These are phyloP conservation scores for Agriopis leucophaearia DNA, from an alignment of 2,888 invertebrate genomes.

Conservation along the genomic window DNA sequence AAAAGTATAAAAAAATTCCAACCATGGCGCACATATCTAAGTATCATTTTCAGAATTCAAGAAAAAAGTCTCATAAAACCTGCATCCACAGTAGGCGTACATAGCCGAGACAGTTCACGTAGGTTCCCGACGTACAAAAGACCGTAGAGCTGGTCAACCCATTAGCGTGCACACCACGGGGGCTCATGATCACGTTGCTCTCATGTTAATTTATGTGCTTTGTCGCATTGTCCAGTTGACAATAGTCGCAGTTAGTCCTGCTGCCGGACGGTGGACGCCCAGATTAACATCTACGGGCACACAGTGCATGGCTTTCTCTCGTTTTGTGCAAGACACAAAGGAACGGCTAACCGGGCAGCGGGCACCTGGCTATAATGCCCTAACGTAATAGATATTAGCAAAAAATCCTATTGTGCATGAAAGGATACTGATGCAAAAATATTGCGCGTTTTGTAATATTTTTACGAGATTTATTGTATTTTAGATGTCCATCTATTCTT, in stretches of 20 bases:
- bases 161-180: slow-evolving; percentile 78
- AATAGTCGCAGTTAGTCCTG: slow-evolving; percentile 75
- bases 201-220: slow-evolving; percentile 85
- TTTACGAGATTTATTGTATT: slow-evolving; percentile 31
- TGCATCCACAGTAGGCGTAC: slow-evolving; percentile 42
- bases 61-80: slow-evolving; percentile 39
- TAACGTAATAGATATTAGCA: slow-evolving; percentile 58
- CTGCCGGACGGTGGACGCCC: slow-evolving; percentile 85
- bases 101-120: slow-evolving; percentile 33
- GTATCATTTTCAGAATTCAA: no score
- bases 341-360: slow-evolving; percentile 67
- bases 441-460: slow-evolving; percentile 29
- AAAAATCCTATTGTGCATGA: slow-evolving; percentile 33
- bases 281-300: slow-evolving; percentile 79
- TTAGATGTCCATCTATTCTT: slow-evolving; percentile 17
- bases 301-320: slow-evolving; percentile 73
- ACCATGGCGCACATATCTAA: neutral
- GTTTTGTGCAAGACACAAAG: slow-evolving; percentile 84
- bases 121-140: slow-evolving; percentile 46
- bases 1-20: neutral
- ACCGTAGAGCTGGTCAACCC: slow-evolving; percentile 69
- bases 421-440: slow-evolving; percentile 39
- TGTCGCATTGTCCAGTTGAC: slow-evolving; percentile 78
- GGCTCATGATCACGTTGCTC: slow-evolving; percentile 84
- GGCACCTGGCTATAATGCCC: slow-evolving; percentile 80